These are phyloP conservation scores for Silvanus unidentatus DNA, from an alignment of 2,888 invertebrate species.

Conservation along the genomic window DNA sequence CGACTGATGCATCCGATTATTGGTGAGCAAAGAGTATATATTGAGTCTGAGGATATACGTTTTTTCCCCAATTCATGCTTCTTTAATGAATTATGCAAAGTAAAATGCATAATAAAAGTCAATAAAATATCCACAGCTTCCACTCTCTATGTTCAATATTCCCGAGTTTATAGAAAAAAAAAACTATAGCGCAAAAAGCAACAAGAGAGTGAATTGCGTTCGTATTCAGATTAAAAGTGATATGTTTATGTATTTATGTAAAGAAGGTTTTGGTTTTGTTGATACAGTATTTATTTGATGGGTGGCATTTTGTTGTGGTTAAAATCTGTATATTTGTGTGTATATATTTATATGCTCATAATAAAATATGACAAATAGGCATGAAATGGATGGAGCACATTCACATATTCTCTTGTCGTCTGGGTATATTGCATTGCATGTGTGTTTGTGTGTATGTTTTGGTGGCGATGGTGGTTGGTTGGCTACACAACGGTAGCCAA, in stretches of 20 bases:
- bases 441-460: constrained; percentile 8
- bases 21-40: no score
- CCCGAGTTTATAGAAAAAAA: no score
- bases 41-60: no score
- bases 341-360: constrained; percentile 13
- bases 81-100: no score
- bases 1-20: no score
- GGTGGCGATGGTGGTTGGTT: constrained; percentile 7
- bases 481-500: constrained; percentile 33
- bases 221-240: not conserved
- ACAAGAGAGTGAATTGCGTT: no score
- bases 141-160: no score
- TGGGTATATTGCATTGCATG: no score
- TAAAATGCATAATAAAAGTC: no score
- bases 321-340: not conserved
- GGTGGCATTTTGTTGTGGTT: constrained; percentile 22
- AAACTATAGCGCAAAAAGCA: no score
- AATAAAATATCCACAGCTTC: no score
- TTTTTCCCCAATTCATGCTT: no score
- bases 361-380: constrained; percentile 34
- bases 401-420: not conserved
- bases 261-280: constrained; percentile 23
- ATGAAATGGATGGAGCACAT: constrained; percentile 25
- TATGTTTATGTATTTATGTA: constrained; percentile 22
- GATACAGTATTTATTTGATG: constrained; percentile 29